Conservation (phyloP, 30 jellyfish, hydroid and myxozoan species). For the Sanderia malayensis region DNA sequence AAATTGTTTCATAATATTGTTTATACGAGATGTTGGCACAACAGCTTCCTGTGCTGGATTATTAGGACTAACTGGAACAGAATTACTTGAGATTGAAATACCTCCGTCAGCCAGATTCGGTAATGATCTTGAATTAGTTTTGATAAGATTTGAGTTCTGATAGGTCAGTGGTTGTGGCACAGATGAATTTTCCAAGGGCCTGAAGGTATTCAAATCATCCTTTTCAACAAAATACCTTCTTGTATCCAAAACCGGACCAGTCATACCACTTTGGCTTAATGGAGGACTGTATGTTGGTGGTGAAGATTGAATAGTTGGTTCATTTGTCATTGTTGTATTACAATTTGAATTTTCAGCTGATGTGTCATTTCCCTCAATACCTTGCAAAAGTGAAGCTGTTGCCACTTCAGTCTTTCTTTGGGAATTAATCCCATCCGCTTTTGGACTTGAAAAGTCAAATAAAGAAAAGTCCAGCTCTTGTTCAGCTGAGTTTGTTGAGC, state of each 20-base stretch:
- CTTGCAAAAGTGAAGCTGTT: constrained; percentile 42
- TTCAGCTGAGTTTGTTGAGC: constrained; percentile 4
- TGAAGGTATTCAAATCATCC: not conserved
- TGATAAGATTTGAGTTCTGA: constrained; percentile 9
- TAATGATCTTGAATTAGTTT: constrained; percentile 59
- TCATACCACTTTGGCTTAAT: not conserved
- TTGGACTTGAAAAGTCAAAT: constrained; percentile 14
- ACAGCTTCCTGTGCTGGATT: constrained; percentile 17
- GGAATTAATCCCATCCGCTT: not conserved
- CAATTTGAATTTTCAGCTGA: not conserved
- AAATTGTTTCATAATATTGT: constrained; percentile 78
- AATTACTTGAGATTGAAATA: not conserved
- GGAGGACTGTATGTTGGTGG: not conserved
- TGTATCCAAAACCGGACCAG: not conserved
- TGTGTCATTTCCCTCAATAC: constrained; percentile 6
- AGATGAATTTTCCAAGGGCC: not conserved
- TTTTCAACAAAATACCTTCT: not conserved
- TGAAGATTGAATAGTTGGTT: too few relatives aligned
- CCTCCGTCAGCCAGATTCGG: constrained; percentile 63
- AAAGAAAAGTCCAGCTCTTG: constrained; percentile 56
- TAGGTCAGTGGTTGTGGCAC: constrained; percentile 1
- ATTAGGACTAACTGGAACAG: not conserved
- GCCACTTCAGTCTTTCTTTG: constrained; percentile 18
- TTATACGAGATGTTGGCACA: constrained; percentile 72
- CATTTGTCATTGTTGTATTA: not conserved